Evolutionary conservation across 2,797 vertebrate species (phyloP).

Genomic region (Remorina albescens): DNA sequence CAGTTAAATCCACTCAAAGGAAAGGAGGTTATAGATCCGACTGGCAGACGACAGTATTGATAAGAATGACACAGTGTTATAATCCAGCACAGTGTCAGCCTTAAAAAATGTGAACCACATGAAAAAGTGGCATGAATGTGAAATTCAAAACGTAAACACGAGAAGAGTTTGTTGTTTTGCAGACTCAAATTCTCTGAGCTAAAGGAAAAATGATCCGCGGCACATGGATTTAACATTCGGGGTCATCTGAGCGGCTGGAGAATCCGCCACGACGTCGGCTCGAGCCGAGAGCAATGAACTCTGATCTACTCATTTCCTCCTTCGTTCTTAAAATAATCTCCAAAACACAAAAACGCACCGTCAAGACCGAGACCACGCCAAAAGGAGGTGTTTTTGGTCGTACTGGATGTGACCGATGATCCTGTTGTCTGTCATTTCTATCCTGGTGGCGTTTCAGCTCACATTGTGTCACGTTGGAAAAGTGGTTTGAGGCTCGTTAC

Average conservation of each 20-base stretch:
- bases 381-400: neutral
- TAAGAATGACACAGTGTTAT: neutral
- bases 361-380: no score
- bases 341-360: neutral
- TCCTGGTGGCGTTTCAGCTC: no score
- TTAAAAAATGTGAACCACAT: neutral
- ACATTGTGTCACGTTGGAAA: no score
- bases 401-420: neutral
- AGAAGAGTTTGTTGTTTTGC: neutral
- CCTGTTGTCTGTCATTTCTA: no score
- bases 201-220: neutral
- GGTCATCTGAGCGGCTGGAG: neutral
- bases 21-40: neutral
- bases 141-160: neutral
- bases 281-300: neutral
- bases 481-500: no score
- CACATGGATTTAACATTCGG: neutral
- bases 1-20: conserved; percentile 1
- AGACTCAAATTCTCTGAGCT: neutral
- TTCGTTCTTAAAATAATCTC: no score
- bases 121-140: neutral
- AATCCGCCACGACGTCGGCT: neutral
- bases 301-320: no score
- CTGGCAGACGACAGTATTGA: neutral
- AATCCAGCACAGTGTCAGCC: neutral